A percentile compares a stretch with the other conserved stretches of the same genome.
These are phyloP conservation scores for Chloroceryle inda DNA, from an alignment of 2,797 vertebrate genomes.

Conservation along the genomic window DNA sequence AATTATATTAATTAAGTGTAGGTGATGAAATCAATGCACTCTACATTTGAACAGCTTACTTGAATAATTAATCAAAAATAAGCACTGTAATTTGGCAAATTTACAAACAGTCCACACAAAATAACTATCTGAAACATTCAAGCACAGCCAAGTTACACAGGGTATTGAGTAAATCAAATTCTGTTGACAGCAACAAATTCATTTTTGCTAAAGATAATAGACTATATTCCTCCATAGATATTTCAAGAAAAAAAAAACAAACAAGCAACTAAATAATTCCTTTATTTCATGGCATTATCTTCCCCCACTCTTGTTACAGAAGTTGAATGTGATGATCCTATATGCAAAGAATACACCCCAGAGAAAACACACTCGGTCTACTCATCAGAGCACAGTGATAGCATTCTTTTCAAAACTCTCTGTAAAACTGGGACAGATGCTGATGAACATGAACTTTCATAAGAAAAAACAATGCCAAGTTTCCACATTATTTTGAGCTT, in stretches of 20 bases:
- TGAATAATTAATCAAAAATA: neutral
- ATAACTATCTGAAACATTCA: neutral
- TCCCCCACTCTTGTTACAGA: neutral
- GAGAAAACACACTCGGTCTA: neutral
- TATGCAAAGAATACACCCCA: neutral
- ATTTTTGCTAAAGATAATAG: neutral
- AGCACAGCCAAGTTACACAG: neutral
- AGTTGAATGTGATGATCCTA: neutral
- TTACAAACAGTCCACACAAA: neutral
- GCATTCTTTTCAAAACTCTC: neutral
- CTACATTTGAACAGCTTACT: neutral
- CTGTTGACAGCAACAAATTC: neutral
- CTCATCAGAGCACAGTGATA: neutral
- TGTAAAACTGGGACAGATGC: neutral
- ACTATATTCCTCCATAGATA: neutral
- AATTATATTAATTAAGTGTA: neutral
- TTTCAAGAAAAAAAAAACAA: neutral
- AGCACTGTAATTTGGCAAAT: neutral
- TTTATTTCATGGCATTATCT: neutral
- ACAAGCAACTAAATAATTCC: neutral
- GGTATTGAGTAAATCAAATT: neutral
- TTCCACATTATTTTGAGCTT: neutral
- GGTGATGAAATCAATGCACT: neutral
- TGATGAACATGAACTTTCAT: neutral
- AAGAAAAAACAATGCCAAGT: neutral